Conservation (phyloP, 2,113 vertebrate species). For the Entelurus aequoreus region DNA sequence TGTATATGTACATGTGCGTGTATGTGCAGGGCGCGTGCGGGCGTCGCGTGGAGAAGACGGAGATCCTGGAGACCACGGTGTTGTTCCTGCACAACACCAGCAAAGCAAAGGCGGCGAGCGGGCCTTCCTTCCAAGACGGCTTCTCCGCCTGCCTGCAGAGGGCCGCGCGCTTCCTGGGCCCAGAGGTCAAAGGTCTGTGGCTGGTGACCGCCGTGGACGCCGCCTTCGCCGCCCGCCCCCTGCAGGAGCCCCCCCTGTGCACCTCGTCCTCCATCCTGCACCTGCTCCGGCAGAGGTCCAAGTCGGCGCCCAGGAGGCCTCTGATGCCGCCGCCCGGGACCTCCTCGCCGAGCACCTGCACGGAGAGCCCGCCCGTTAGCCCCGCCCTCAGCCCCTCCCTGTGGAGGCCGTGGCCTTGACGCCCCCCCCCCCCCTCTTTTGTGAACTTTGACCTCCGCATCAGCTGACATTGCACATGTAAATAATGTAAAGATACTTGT, state of each 20-base stretch:
- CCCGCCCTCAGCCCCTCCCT: not conserved
- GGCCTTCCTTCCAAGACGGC: not conserved
- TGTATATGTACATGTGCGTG: not conserved
- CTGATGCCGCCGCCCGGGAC: not conserved
- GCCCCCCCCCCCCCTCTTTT: too few relatives aligned
- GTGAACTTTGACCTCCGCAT: too few relatives aligned
- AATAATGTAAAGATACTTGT: too few relatives aligned
- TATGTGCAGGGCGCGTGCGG: not conserved
- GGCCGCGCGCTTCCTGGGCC: not conserved
- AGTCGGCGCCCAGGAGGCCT: not conserved
- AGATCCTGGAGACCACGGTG: constrained; percentile 9
- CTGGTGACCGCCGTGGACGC: not conserved
- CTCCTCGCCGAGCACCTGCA: not conserved
- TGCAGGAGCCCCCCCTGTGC: not conserved
- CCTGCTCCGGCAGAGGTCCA: not conserved
- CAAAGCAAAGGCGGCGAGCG: not conserved
- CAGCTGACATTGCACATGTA: too few relatives aligned
- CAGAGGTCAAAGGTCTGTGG: not conserved
- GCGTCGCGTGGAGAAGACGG: constrained; percentile 7
- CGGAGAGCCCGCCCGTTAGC: not conserved
- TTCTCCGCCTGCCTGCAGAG: constrained; percentile 1
- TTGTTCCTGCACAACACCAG: constrained; percentile 2
- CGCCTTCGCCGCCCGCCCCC: not conserved
- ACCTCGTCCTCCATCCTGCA: not conserved
- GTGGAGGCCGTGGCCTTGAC: constrained; percentile 2